phyloP scores from a whole-genome alignment of 2,797 vertebrate genomes.

The Benthosema pterotum region DNA sequence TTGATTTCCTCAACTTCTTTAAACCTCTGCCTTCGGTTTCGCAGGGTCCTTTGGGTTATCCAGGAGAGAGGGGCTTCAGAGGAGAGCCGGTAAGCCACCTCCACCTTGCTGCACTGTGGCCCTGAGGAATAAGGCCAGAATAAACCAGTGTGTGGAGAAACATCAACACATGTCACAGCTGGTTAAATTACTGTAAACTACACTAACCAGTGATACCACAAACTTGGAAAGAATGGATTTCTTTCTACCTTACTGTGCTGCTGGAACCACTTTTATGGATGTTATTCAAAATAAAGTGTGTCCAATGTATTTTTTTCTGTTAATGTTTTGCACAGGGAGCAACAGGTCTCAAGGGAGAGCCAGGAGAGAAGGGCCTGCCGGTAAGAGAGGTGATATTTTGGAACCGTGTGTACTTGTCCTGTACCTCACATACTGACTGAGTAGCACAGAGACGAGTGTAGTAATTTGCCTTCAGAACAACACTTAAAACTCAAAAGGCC shows the following conservation, averaged over 20 bases:
- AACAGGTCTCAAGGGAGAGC: slow-evolving; percentile 88
- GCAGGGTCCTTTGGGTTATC: slow-evolving; percentile 81
- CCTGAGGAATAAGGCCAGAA: slow-evolving; percentile 20
- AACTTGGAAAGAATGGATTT: slow-evolving; percentile 13
- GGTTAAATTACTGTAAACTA: slow-evolving; percentile 59
- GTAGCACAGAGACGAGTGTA: slow-evolving; percentile 2
- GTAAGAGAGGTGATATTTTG: slow-evolving; percentile 78
- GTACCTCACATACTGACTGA: slow-evolving; percentile 13
- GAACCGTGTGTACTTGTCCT: slow-evolving; percentile 2
- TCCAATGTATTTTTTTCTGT: slow-evolving; percentile 16
- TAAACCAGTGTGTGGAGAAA: slow-evolving; percentile 12
- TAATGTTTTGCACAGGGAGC: slow-evolving; percentile 81
- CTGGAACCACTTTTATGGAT: slow-evolving; percentile 6
- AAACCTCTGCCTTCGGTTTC: slow-evolving; percentile 43
- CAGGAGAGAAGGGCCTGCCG: slow-evolving; percentile 91
- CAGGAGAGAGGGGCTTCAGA: slow-evolving; percentile 82
- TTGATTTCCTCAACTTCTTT: slow-evolving; percentile 1
- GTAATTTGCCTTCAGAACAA: slow-evolving; percentile 8
- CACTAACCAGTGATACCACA: slow-evolving; percentile 43
- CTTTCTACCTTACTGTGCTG: slow-evolving; percentile 25
- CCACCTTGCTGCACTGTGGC: slow-evolving; percentile 8
- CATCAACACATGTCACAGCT: slow-evolving; percentile 55
- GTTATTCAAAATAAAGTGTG: slow-evolving; percentile 18
- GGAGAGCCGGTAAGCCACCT: slow-evolving; percentile 81
- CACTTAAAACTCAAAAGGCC: slow-evolving; percentile 7